phyloP scores from a whole-genome alignment of 1,140 invertebrate genomes.

The Popillia japonica region DNA sequence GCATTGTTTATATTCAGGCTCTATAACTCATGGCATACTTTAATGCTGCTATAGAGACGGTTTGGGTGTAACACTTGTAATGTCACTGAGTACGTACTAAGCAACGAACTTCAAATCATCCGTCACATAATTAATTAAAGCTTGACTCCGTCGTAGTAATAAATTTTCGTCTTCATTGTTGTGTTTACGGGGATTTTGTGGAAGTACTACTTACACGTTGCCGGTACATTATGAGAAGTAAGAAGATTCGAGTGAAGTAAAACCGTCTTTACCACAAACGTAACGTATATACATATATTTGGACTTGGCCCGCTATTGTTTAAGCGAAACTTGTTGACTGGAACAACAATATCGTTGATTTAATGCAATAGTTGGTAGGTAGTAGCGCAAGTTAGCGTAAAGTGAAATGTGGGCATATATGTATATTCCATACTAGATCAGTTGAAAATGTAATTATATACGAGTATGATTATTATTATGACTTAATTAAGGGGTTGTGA shows the following conservation, averaged over 20 bases:
- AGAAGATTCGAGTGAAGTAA: not conserved
- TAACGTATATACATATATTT: not conserved
- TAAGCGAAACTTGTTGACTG: slow-evolving; percentile 24
- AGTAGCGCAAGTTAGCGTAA: not conserved
- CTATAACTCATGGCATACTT: too few species aligned
- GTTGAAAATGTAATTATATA: not conserved
- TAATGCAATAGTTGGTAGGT: not conserved
- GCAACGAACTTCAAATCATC: not conserved
- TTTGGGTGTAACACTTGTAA: too few species aligned
- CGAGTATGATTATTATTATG: too few species aligned
- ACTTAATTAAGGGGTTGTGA: too few species aligned
- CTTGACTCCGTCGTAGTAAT: not conserved
- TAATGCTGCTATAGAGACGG: too few species aligned
- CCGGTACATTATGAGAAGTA: not conserved
- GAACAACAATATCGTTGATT: slow-evolving; percentile 28
- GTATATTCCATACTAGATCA: not conserved
- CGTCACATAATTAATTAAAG: slow-evolving; percentile 17
- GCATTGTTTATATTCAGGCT: too few species aligned
- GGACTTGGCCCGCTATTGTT: slow-evolving; percentile 18
- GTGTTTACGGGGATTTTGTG: slow-evolving; percentile 3
- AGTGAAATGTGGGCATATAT: not conserved
- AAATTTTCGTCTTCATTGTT: slow-evolving; percentile 20
- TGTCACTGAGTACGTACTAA: too few species aligned
- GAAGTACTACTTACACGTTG: not conserved
- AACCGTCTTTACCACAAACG: slow-evolving; percentile 6